phyloP scores from a whole-genome alignment of 2,888 invertebrate genomes.

The Tanytarsus gracilentus region DNA sequence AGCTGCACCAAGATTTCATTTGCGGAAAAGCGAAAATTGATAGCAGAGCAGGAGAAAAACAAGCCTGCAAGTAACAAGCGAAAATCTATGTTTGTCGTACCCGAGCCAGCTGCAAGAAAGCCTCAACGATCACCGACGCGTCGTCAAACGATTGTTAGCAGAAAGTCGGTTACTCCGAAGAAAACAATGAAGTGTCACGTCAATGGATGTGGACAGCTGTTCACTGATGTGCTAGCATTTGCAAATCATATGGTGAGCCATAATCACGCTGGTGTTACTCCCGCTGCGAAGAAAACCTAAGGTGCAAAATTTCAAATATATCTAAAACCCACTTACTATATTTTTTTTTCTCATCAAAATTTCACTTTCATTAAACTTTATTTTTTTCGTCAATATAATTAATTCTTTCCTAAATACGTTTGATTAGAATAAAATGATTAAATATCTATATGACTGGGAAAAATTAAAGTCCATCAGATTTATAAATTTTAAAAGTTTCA shows the following conservation, averaged over 20 bases:
- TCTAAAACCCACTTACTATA: neutral
- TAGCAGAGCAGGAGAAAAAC: neutral
- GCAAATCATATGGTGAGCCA: neutral
- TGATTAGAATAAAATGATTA: no score
- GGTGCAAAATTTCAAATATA: neutral
- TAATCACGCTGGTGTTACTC: neutral
- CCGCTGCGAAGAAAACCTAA: neutral
- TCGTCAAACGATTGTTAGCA: neutral
- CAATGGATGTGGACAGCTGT: neutral
- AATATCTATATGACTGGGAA: no score
- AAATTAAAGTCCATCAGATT: neutral
- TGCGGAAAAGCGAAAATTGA: neutral
- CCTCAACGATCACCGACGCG: neutral
- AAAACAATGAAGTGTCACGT: neutral
- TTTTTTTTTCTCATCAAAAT: no score
- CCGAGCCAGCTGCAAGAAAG: neutral
- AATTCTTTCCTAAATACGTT: no score
- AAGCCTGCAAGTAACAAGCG: neutral
- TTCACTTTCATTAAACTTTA: no score
- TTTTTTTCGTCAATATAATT: no score
- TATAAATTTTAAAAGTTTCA: no score
- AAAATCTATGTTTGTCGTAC: neutral
- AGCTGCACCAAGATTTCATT: constrained; percentile 15
- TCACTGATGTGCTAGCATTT: neutral
- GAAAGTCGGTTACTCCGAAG: neutral